Evolutionary conservation across 2,113 vertebrate species (phyloP).

Genomic region (Aptenodytes forsteri): DNA sequence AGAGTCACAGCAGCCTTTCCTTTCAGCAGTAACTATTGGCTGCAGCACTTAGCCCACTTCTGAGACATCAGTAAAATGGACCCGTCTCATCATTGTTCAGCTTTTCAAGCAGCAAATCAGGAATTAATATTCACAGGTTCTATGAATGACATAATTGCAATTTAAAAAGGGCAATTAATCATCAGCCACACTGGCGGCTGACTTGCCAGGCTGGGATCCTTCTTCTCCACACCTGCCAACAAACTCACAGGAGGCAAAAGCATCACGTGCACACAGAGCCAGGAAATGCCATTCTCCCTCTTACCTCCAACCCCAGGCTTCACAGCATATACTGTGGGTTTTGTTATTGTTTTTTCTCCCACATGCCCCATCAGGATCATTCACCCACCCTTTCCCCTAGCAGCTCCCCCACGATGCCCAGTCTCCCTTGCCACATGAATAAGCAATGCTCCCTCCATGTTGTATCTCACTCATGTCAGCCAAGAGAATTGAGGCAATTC

Average conservation of each 20-base stretch:
- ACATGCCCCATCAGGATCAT: neutral
- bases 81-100: conserved; percentile 58
- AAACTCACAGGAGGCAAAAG: conserved; percentile 1
- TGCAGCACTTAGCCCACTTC: neutral
- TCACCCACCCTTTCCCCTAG: neutral
- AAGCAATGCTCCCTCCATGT: neutral
- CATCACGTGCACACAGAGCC: neutral
- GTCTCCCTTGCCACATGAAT: rapidly evolving
- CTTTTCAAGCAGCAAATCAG: conserved; percentile 75
- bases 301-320: neutral
- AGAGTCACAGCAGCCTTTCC: neutral
- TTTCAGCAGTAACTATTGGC: neutral
- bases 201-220: conserved; percentile 48
- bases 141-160: conserved; percentile 81
- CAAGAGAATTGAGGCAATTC: neutral
- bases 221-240: conserved; percentile 43
- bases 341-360: neutral
- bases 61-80: conserved; percentile 33
- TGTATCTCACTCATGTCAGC: neutral
- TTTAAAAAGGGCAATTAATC: conserved; percentile 84
- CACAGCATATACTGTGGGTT: neutral
- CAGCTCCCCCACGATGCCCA: neutral
- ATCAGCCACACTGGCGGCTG: conserved; percentile 58
- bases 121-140: conserved; percentile 78
- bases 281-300: neutral